These are phyloP conservation scores for Epinephelus awoara DNA, from an alignment of 2,797 vertebrate genomes.

Conservation along the genomic window DNA sequence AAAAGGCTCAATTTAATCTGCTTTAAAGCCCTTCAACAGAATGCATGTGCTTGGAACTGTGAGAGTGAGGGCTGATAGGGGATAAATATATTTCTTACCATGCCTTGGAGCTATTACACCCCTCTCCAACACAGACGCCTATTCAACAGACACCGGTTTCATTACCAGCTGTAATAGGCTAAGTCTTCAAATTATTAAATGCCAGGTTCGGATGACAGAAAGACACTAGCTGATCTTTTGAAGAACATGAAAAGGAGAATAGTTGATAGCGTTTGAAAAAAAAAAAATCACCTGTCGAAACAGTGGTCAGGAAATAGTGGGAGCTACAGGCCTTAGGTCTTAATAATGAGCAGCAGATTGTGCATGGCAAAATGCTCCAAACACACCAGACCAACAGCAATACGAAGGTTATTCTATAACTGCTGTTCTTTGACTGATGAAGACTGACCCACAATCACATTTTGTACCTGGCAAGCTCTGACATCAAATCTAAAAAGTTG, in stretches of 20 bases:
- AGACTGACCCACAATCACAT: neutral
- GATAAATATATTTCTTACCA: conserved; percentile 95
- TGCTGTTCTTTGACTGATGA: neutral
- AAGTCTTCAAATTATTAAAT: conserved; percentile 93
- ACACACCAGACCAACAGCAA: neutral
- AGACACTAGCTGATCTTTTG: conserved; percentile 88
- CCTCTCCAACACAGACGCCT: conserved; percentile 90
- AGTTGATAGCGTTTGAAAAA: conserved; percentile 70
- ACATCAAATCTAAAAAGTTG: neutral
- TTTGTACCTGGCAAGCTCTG: neutral
- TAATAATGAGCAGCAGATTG: neutral
- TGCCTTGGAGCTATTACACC: conserved; percentile 94
- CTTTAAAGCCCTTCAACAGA: conserved; percentile 95
- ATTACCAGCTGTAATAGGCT: conserved; percentile 94
- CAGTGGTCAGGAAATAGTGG: conserved; percentile 35
- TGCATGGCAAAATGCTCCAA: neutral
- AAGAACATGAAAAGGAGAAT: conserved; percentile 84
- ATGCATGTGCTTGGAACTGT: conserved; percentile 91
- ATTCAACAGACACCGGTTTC: conserved; percentile 92
- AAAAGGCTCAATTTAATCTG: conserved; percentile 99
- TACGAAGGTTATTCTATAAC: neutral
- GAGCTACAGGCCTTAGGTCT: neutral
- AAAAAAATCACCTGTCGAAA: conserved; percentile 13
- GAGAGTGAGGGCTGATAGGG: conserved; percentile 94
- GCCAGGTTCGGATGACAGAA: conserved; percentile 89